These are phyloP conservation scores for Sardinella longiceps DNA, from an alignment of 2,797 vertebrate species.

Conservation along the genomic window DNA sequence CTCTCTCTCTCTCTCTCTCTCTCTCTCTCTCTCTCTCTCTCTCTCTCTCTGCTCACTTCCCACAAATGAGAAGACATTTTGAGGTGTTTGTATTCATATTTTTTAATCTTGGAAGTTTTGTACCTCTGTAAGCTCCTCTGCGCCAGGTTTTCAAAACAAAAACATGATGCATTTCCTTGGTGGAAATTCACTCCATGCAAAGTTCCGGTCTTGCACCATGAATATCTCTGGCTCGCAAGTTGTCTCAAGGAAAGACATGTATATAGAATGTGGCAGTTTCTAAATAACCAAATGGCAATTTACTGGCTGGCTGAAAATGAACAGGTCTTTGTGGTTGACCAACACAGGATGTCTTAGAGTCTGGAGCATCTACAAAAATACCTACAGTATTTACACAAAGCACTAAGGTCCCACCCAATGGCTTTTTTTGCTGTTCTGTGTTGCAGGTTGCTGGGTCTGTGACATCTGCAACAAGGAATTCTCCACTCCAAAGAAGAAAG, in stretches of 20 bases:
- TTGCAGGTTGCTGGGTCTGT: constrained; percentile 95
- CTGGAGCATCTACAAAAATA: background rate
- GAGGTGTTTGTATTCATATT: no score
- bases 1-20: no score
- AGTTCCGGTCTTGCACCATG: no score
- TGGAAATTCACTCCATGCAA: no score
- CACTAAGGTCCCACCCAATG: background rate
- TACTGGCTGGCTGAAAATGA: constrained; percentile 3
- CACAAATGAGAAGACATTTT: no score
- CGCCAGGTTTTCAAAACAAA: no score
- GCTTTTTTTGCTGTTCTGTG: background rate
- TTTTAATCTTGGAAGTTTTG: no score
- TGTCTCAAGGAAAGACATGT: background rate
- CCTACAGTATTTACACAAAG: constrained; percentile 50
- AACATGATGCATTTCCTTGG: no score
- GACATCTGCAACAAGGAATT: constrained; percentile 89
- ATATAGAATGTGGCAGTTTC: background rate
- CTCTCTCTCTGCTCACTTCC: no score
- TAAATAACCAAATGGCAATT: background rate
- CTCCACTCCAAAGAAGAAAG: constrained; percentile 87
- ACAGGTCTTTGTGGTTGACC: constrained; percentile 12
- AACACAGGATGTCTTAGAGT: background rate
- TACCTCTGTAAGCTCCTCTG: no score
- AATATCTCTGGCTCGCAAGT: background rate
- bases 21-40: no score